Conservation (phyloP, 92 coral and sea anemone species). For the Plumapathes pennacea region DNA sequence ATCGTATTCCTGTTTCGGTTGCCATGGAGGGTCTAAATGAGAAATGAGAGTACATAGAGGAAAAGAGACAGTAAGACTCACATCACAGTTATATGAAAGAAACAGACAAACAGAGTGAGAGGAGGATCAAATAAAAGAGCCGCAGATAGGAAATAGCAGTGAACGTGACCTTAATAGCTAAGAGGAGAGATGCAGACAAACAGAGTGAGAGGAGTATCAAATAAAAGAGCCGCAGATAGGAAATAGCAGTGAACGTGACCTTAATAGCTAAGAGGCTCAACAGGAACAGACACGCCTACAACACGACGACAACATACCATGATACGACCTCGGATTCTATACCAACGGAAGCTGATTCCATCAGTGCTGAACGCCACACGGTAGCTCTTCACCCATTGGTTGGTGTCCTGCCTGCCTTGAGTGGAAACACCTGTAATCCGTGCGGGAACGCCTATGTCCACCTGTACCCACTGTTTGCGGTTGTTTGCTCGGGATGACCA, state of each 20-base stretch:
- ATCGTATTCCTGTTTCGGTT: slow-evolving; percentile 57
- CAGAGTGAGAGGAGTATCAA: too few species aligned
- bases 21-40: slow-evolving; percentile 37
- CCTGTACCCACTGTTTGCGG: slow-evolving; percentile 64
- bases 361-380: slow-evolving; percentile 49
- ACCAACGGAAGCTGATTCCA: slow-evolving; percentile 48
- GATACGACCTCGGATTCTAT: slow-evolving; percentile 48
- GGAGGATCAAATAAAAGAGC: too few species aligned
- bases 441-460: slow-evolving; percentile 61
- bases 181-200: too few species aligned
- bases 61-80: background rate
- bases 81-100: background rate
- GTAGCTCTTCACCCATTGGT: slow-evolving; percentile 81
- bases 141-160: too few species aligned
- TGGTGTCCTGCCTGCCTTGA: slow-evolving; percentile 67
- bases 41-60: background rate
- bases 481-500: slow-evolving; percentile 70
- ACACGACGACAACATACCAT: slow-evolving; percentile 56
- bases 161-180: too few species aligned
- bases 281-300: too few species aligned
- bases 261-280: too few species aligned
- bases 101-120: too few species aligned
- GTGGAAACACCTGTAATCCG: slow-evolving; percentile 54
- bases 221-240: too few species aligned
- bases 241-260: too few species aligned